A percentile compares a stretch with the other conserved stretches of the same genome.
Evolutionary conservation across 2,113 vertebrate genomes (phyloP).

Genomic region (Pandion haliaetus): DNA sequence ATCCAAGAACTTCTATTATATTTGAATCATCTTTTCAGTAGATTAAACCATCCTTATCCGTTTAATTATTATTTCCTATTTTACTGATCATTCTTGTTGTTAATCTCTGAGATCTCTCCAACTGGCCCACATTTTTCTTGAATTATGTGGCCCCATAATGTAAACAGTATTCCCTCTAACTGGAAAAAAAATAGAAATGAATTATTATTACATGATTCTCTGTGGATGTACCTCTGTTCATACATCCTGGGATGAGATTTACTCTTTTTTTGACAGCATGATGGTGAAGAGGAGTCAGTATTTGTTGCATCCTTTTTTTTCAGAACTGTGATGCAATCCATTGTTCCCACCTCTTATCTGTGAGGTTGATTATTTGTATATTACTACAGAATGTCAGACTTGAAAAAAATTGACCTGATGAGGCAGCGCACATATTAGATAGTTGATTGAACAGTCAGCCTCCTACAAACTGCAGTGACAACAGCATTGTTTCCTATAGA

Average conservation of each 20-base stretch:
- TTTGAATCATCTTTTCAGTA: neutral
- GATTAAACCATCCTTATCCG: neutral
- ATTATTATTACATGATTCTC: neutral
- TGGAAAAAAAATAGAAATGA: neutral
- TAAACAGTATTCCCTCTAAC: neutral
- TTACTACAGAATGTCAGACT: neutral
- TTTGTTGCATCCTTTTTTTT: neutral
- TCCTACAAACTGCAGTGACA: neutral
- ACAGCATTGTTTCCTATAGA: neutral
- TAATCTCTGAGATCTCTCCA: neutral
- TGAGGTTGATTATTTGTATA: neutral
- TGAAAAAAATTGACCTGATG: neutral
- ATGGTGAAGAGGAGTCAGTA: neutral
- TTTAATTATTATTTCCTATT: neutral
- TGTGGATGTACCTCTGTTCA: neutral
- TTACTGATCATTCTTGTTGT: neutral
- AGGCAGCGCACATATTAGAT: neutral
- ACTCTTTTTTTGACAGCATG: neutral
- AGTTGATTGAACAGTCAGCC: neutral
- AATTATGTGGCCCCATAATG: neutral
- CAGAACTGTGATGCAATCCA: neutral
- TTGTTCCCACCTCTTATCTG: neutral
- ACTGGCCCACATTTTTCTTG: neutral
- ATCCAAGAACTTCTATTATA: neutral
- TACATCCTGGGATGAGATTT: neutral